phyloP scores from a whole-genome alignment of 2,888 invertebrate genomes.

The Rhamphomyia laevipes region DNA sequence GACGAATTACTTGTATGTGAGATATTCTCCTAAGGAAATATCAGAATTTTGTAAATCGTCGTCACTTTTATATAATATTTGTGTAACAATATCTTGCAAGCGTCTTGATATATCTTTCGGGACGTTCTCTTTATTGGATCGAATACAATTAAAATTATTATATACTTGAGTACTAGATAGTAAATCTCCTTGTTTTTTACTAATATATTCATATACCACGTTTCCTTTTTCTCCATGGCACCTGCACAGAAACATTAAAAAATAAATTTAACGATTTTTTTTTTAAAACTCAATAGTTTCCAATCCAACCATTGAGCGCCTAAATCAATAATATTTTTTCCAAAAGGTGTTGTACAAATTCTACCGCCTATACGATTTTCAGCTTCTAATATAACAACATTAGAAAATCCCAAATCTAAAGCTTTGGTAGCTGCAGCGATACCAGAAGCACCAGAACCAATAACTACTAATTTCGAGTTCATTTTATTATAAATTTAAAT shows the following conservation, averaged over 20 bases:
- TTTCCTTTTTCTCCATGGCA: conserved; percentile 58
- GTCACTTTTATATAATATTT: conserved; percentile 29
- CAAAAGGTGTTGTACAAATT: conserved; percentile 42
- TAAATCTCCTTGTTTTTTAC: no score
- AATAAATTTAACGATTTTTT: background rate
- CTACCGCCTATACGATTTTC: conserved; percentile 53
- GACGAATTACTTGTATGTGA: conserved; percentile 22
- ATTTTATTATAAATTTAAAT: background rate
- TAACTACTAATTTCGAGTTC: conserved; percentile 25
- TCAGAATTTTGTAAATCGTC: conserved; percentile 26
- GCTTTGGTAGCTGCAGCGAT: conserved; percentile 36
- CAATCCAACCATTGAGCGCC: conserved; percentile 73
- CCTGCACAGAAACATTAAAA: conserved; percentile 27
- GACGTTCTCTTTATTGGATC: conserved; percentile 34
- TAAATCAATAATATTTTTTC: conserved; percentile 49
- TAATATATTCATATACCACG: conserved; percentile 39
- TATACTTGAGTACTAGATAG: conserved; percentile 14
- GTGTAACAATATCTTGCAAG: conserved; percentile 31
- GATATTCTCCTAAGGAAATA: conserved; percentile 31
- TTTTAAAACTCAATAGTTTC: conserved; percentile 15
- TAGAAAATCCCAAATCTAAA: conserved; percentile 32
- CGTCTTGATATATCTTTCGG: conserved; percentile 25
- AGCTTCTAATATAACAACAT: conserved; percentile 49
- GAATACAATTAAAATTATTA: conserved; percentile 25
- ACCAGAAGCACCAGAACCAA: conserved; percentile 36